Evolutionary conservation across 2,797 vertebrate genomes (phyloP).

Genomic region (Columba guinea): DNA sequence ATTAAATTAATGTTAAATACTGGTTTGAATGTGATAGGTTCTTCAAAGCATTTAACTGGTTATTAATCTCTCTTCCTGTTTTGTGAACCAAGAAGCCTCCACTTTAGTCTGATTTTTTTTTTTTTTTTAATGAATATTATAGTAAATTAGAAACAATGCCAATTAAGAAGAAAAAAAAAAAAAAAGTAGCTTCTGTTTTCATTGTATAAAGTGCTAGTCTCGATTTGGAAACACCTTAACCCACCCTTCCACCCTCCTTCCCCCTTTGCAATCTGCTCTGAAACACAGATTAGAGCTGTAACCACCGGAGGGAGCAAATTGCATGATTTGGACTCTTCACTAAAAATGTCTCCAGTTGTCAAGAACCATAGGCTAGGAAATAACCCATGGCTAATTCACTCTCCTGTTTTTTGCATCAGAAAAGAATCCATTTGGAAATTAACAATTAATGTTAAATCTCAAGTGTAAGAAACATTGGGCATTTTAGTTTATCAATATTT

Average conservation of each 20-base stretch:
- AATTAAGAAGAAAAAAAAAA: background rate
- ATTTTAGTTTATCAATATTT: background rate
- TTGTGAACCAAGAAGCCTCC: background rate
- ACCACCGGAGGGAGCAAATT: background rate
- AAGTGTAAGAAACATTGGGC: accelerated
- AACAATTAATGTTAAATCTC: background rate
- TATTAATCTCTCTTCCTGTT: background rate
- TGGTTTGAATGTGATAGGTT: background rate
- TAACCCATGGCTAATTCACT: background rate
- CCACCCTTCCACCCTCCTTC: background rate
- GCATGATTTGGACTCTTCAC: background rate
- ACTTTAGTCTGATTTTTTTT: background rate
- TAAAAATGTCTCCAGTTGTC: background rate
- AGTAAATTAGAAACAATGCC: background rate
- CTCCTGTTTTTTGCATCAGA: background rate
- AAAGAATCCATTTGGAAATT: background rate
- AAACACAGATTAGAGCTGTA: background rate
- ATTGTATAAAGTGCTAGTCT: background rate
- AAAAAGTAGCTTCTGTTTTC: background rate
- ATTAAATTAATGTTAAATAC: background rate
- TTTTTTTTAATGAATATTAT: background rate
- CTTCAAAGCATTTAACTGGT: background rate
- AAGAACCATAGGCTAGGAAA: background rate
- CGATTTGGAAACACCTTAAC: background rate
- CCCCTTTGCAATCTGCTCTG: background rate